Evolutionary conservation across 2,888 invertebrate species (phyloP), one percentile per base, ranked within the genome.

Genomic region (Polylopha cassiicola): DNA sequence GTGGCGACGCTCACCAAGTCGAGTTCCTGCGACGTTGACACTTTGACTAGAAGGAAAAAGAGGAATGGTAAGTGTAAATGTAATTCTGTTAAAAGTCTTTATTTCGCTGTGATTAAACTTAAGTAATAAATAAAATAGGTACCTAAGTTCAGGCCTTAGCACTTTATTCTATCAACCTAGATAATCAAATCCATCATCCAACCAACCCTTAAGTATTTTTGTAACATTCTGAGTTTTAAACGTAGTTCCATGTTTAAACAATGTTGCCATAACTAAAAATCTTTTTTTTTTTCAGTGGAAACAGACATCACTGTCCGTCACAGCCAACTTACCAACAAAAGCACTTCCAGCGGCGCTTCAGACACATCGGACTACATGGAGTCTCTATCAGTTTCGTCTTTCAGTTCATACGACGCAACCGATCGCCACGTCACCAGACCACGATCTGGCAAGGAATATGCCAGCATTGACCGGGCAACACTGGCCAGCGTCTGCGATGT

Each of bases 281-380:
- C n/a, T 24, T 38, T 5, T 28, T 14, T 32, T 15, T 39, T 6
- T 30, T 41, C 84, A 76, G 86, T 75, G 6, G 88, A 86, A 33
- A 64, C 76, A 0, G 87, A 87, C 28, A 72, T 77, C 9, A 75
- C 84, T 1, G 80, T 79, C 2, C 84, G 88, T 2, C 80, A 77
- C 58, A 88, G 89, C 33, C 88, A 88, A 44, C 73, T 88, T 54
- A 89, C 89, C 43, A 88, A 81, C 36, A 82, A 87, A 50, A 89
- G 89, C 53, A 89, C 89, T 0, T 91, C 90, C 38, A 90, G 90
- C 55, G 91, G 90, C 3, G 90, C 91, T 1, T 92, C 91, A 3
- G 92, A 92, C 64, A 91, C 91, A 65, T 91, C 91, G 0, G 92
- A 92, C 80, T 92, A 91, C 73, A 90, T 91, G 70, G 91, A 92